phyloP scores from a whole-genome alignment of 2,113 vertebrate genomes.

The Etia nguti region DNA sequence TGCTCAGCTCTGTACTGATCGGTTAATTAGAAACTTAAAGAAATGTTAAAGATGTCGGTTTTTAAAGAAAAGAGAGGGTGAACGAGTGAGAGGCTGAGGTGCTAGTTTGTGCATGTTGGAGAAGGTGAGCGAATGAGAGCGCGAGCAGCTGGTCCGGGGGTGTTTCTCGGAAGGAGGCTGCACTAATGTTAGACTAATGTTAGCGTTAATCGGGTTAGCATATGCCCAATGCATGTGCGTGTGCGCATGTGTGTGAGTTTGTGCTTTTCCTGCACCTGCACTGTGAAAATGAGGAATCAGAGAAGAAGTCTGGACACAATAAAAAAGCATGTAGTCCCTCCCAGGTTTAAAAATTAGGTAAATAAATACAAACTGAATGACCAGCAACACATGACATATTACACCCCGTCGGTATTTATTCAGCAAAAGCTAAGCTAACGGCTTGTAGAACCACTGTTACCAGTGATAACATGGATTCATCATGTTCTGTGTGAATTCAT shows the following conservation, averaged over 20 bases:
- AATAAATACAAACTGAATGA: not conserved
- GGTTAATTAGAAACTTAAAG: not conserved
- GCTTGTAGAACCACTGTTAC: not conserved
- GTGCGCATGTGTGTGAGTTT: not conserved
- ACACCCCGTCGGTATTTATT: not conserved
- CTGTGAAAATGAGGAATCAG: not conserved
- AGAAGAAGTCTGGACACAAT: not conserved
- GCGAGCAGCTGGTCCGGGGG: slow-evolving; percentile 54
- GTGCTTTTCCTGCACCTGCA: slow-evolving; percentile 10
- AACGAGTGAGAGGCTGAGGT: not conserved
- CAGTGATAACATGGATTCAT: accelerated
- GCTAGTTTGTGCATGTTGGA: slow-evolving; percentile 18
- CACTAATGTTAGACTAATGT: slow-evolving; percentile 56
- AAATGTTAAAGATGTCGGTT: not conserved
- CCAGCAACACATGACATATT: not conserved
- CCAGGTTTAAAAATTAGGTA: not conserved
- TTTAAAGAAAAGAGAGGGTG: not conserved
- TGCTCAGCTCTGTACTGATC: not conserved
- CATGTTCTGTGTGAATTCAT: not conserved
- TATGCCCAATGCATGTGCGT: slow-evolving; percentile 19
- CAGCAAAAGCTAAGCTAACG: not conserved
- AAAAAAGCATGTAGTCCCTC: not conserved
- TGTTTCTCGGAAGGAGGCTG: slow-evolving; percentile 46
- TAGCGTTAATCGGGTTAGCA: slow-evolving; percentile 56
- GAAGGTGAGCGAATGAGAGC: not conserved